Base-by-base conservation (phyloP, 2,113 vertebrate species). In the Dicaeum eximium region DNA sequence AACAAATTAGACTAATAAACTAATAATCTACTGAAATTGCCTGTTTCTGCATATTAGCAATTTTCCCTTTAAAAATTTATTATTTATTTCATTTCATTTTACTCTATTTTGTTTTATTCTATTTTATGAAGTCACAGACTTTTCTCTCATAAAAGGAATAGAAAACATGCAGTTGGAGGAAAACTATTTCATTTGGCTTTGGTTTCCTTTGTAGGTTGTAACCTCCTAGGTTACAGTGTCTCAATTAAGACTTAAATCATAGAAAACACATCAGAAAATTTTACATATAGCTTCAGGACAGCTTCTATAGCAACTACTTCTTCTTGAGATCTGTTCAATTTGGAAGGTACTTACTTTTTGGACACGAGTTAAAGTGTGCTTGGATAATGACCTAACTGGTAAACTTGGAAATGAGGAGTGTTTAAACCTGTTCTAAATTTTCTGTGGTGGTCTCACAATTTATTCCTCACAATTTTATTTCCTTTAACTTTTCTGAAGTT, bases 401-500 rank as follows among this genome's bases (percentile, higher is more conserved):
- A 73, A 77, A 45, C 42, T 50, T 74, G 24, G 28, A 80, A 92
- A 88, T 1, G 1, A 80, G 56, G 27, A 42, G 1, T 21, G 44
- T 13, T 40, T 62, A 67, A 82, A 57, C 2, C 1, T 42, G 1
- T 24, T 75, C 15, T 27, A 35, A 14, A 6, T 64, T 88, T 86
- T 50, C 21, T 51, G 4, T 19, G 6, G 6, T 65, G 10, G 4
- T 53, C 15, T 73, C 64, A n/a, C 17, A 42, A 3, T 11, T 78
- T 50, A 64, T 50, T 82, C 45, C n/a, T n/a, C n/a, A n/a, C n/a
- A 83, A 23, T n/a, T 13, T n/a, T 0, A 0, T 47, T 72, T 37
- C 6, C 62, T 80, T 73, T 6, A 11, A 40, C 65, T 69, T 62
- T 23, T 42, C 11, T 3, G 10, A 70, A 75, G 5, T 37, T 67